Evolutionary conservation across 2,113 vertebrate genomes (phyloP).

Genomic region (Gymnobelideus leadbeateri): DNA sequence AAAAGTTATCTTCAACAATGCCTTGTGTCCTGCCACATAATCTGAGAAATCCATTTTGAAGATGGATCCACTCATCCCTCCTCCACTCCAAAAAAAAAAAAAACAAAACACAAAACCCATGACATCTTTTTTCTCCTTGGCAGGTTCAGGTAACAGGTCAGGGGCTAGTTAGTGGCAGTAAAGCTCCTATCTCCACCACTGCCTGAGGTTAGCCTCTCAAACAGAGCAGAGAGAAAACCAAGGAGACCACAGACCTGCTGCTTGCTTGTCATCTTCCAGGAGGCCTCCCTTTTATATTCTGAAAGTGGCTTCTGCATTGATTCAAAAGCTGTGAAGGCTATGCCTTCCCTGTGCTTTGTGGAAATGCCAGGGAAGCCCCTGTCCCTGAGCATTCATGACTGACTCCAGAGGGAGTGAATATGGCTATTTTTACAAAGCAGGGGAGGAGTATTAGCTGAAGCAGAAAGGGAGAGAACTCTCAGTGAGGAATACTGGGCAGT

Average conservation of each 20-base stretch:
- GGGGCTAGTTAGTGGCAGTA: neutral
- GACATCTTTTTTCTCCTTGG: neutral
- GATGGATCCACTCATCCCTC: neutral
- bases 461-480: neutral
- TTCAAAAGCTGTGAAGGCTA: neutral
- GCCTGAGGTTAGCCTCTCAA: neutral
- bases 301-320: neutral
- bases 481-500: neutral
- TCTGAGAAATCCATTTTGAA: neutral
- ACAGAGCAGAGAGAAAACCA: neutral
- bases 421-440: neutral
- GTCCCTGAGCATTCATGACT: neutral
- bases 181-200: neutral
- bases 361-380: neutral
- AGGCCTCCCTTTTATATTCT: neutral
- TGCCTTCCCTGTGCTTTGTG: neutral
- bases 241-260: neutral
- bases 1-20: neutral
- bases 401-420: neutral
- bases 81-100: neutral
- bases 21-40: neutral
- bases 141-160: neutral
- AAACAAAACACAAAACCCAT: neutral
- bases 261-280: neutral
- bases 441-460: constrained; percentile 16